Base-by-base conservation (phyloP, 2,888 invertebrate species). In the Callyntrura guangdongensis region DNA sequence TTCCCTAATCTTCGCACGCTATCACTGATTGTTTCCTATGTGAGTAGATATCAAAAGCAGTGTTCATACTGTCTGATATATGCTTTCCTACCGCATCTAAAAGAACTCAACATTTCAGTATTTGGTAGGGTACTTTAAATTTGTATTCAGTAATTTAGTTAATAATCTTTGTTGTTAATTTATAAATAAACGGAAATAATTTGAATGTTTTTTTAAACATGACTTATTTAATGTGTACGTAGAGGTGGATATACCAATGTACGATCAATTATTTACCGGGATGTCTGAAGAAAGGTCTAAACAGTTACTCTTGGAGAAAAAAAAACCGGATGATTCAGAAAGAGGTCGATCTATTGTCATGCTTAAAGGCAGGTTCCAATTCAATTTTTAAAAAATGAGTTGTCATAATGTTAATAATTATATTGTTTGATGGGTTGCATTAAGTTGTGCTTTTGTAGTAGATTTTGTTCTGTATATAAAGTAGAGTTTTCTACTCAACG, bases 61-160 rank as follows among this genome's bases (percentile, higher is more conserved):
- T 84, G 84, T 36, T 84, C 89, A 1, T 89, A 59, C 77, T 89
- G 89, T 27, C 49, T 84, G 77, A 77, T 89, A 0, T 89, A 89
- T 36, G 64, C 77, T n/a, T 89, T 56, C 11, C 72, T 84, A 8
- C 89, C 89, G 14, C 74, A 64, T 8, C 45, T 89, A 27, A 84
- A 89, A 64, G 89, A 89, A 61, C 77, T 89, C 6, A 74, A 77
- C 22, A 53, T 89, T 0, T 25, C 45, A 0, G 11, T 89, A 14
- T 84, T 89, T 83, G 89, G 89, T 89, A 53, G 9, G 45, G 9
- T 9, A 64, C n/a, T n/a, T n/a, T n/a, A n/a, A n/a, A n/a, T n/a
- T n/a, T n/a, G n/a, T n/a, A n/a, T n/a, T n/a, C 53, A n/a, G 14
- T 53, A 53, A 53, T n/a, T 53, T n/a, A n/a, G n/a, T n/a, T n/a